Base-by-base conservation (phyloP, 1,140 invertebrate genomes). In the Bactericera cockerelli region DNA sequence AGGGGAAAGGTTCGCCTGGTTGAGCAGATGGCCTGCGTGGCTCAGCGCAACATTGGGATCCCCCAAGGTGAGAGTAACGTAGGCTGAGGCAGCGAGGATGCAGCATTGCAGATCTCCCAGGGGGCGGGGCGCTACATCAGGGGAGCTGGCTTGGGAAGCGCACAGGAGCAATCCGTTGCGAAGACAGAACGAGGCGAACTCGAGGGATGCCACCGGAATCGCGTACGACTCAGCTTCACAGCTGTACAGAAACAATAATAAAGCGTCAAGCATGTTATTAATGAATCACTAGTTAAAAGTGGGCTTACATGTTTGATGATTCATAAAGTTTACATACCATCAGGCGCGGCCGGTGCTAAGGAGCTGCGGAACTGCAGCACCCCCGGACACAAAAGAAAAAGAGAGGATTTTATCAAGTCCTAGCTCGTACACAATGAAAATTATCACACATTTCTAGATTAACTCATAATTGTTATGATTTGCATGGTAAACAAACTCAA, bases 121-220 rank as follows among this genome's bases (percentile, higher is more conserved):
- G 16, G 61, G 55, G 2, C 61, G n/a, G 4, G 59, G 58, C 4
- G 59, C 28, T 1, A 59, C 38, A 0, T 55, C 31, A 13, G 60
- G 33, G 2, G 49, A 26, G 22, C 60, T 49, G 8, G 61, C 56
- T 11, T 57, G 55, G 6, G 55, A 36, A 38, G 21, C 49, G 2
- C 66, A 22, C 24, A 68, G 59, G n/a, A 63, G 55, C 21, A 88
- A 70, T 14, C 91, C 89, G 76, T 94, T 96, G 63, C 84, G 81
- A 42, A 96, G 68, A 71, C 91, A 95, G 4, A 94, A 68, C 11
- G 82, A 81, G 11, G 85, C 90, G 77, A 95, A 96, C 71, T 93
- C 88, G 53, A 96, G 70, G n/a, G 86, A 89, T 2, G 89, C 77
- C 39, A 87, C 81, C 53, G 90, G 90, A 60, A 92, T 86, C 1